Percentiles rank a stretch among this genome's conserved stretches.
Evolutionary conservation across 1,140 invertebrate genomes (phyloP).

Genomic region (Caenorhabditis latens): DNA sequence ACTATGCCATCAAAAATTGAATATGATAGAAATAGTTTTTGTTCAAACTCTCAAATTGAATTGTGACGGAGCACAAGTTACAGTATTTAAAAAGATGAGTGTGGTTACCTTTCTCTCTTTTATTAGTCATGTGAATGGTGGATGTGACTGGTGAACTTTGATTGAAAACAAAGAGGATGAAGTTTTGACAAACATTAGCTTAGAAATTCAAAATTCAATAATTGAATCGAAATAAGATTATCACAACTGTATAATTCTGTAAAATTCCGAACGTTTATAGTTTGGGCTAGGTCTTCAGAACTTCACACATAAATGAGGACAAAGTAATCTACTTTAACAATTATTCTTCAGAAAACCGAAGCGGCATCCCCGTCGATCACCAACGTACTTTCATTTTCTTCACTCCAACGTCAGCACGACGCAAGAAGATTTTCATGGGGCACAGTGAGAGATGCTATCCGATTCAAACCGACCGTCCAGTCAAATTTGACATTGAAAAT

Average conservation of each 20-base stretch:
- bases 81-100: not conserved
- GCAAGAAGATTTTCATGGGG: slow-evolving; percentile 61
- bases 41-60: not conserved
- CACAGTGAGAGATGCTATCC: slow-evolving; percentile 62
- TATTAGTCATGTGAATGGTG: not conserved
- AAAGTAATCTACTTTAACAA: no score
- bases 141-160: no score
- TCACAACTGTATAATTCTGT: no score
- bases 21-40: not conserved
- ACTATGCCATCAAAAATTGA: slow-evolving; percentile 2
- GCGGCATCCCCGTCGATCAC: slow-evolving; percentile 41
- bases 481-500: slow-evolving; percentile 59
- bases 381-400: slow-evolving; percentile 53
- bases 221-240: no score
- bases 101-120: no score
- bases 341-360: slow-evolving; percentile 55
- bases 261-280: no score
- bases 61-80: not conserved
- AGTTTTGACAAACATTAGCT: no score
- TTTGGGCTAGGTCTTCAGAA: no score
- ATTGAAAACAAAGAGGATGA: no score
- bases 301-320: no score
- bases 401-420: slow-evolving; percentile 58
- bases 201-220: no score
- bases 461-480: slow-evolving; percentile 43